phyloP scores from a whole-genome alignment of 2,797 vertebrate genomes.

The Oreonectes daqikongensis region DNA sequence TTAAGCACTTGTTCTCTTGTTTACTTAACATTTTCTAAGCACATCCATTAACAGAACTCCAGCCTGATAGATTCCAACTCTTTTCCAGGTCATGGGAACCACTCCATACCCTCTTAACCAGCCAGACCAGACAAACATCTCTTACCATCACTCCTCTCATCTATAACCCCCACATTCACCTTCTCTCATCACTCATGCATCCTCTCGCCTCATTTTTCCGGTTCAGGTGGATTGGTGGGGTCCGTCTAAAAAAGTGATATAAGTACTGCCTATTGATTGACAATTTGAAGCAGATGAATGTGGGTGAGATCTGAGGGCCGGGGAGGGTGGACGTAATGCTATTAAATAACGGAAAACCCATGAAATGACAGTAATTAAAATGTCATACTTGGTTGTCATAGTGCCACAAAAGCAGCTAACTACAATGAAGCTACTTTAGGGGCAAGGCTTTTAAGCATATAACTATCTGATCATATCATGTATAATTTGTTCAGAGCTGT shows the following conservation, averaged over 20 bases:
- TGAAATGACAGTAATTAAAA: conserved; percentile 3
- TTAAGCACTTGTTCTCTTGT: background rate
- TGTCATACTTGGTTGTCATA: background rate
- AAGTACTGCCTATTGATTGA: background rate
- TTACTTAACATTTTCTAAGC: background rate
- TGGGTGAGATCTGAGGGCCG: background rate
- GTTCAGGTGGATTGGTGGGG: background rate
- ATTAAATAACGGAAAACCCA: background rate
- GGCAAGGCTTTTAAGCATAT: background rate
- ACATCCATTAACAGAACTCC: background rate
- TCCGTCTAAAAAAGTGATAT: background rate
- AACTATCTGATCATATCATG: background rate
- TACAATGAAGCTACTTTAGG: background rate
- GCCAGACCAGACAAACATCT: background rate
- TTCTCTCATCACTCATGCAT: conserved; percentile 10
- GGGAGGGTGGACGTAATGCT: background rate
- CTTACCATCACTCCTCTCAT: conserved; percentile 14
- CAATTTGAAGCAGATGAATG: background rate
- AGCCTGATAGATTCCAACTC: background rate
- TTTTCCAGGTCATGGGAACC: background rate
- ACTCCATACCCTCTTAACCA: background rate
- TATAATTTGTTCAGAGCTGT: background rate
- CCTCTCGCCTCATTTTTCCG: background rate
- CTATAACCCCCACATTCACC: conserved; percentile 5
- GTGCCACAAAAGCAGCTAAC: background rate